Percentiles rank a stretch among this genome's conserved stretches.
These are phyloP conservation scores for Eristalinus aeneus DNA, from an alignment of 2,888 invertebrate genomes.

Conservation along the genomic window DNA sequence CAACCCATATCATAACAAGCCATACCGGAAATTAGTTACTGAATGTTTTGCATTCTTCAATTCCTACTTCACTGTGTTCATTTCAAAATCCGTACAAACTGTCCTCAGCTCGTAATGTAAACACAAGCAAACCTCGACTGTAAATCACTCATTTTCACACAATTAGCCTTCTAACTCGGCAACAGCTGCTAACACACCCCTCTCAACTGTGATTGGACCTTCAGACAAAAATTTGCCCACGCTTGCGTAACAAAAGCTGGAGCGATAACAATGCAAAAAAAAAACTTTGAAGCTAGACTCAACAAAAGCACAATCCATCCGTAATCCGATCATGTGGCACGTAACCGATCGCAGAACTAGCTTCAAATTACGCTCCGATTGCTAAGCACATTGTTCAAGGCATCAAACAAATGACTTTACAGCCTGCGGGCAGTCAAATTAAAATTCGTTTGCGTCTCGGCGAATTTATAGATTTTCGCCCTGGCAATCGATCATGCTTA, in stretches of 20 bases:
- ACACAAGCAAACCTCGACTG: not conserved
- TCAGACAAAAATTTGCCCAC: conserved; percentile 7
- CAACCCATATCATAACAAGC: not conserved
- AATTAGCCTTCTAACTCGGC: not conserved
- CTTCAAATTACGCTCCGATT: conserved; percentile 20
- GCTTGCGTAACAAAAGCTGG: conserved; percentile 24
- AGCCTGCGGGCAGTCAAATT: conserved; percentile 13
- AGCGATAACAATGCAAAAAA: conserved; percentile 13
- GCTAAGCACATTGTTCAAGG: conserved; percentile 29
- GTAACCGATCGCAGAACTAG: conserved; percentile 32
- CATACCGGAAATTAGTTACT: not conserved
- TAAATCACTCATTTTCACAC: not conserved
- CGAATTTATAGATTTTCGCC: not conserved
- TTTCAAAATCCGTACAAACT: not conserved
- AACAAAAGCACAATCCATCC: conserved; percentile 34
- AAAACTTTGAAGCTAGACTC: not conserved
- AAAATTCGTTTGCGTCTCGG: conserved; percentile 7
- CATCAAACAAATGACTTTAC: conserved; percentile 5
- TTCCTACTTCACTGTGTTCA: not conserved
- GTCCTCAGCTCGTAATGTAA: not conserved
- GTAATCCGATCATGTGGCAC: conserved; percentile 61
- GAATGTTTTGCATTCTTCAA: not conserved
- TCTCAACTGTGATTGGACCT: conserved; percentile 1
- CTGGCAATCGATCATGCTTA: not conserved
- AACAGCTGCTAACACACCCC: conserved; percentile 21